phyloP scores from a whole-genome alignment of 2,797 vertebrate genomes.

The Anomalospiza imberbis region DNA sequence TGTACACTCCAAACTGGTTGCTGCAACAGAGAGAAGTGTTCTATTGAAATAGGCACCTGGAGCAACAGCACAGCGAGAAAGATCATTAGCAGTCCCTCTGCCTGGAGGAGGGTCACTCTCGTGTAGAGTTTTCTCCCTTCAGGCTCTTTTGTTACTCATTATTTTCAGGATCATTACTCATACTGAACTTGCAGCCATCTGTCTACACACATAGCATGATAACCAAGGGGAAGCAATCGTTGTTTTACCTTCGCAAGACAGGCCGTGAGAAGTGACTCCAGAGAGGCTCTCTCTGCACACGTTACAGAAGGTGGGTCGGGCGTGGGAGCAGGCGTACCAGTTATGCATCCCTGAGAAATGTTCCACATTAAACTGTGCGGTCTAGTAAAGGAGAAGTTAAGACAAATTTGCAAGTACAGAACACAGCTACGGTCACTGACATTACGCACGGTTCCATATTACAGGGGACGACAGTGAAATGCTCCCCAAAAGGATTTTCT shows the following conservation, averaged over 20 bases:
- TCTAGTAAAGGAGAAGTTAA: slow-evolving; percentile 87
- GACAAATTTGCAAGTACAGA: slow-evolving; percentile 79
- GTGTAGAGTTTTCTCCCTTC: neutral
- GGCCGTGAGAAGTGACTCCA: slow-evolving; percentile 96
- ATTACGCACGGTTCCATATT: neutral
- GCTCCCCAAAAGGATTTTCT: neutral
- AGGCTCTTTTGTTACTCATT: neutral
- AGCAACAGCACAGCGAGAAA: neutral
- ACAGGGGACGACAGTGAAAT: neutral
- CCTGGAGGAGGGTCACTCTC: neutral
- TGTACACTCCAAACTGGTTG: neutral
- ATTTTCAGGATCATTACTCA: neutral
- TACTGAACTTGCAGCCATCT: neutral
- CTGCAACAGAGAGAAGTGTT: neutral
- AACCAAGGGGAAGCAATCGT: neutral
- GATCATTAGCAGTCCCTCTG: neutral
- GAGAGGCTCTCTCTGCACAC: slow-evolving; percentile 97
- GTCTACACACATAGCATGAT: rapidly evolving
- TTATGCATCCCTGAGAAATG: slow-evolving; percentile 99
- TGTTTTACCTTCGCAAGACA: slow-evolving; percentile 94
- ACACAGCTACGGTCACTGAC: slow-evolving; percentile 64
- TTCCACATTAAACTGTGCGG: slow-evolving; percentile 99
- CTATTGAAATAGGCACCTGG: neutral
- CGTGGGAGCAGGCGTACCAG: slow-evolving; percentile 99
- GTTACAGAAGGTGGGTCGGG: slow-evolving; percentile 98